Base-by-base conservation (phyloP, 2,113 vertebrate species). In the Ellobius talpinus region DNA sequence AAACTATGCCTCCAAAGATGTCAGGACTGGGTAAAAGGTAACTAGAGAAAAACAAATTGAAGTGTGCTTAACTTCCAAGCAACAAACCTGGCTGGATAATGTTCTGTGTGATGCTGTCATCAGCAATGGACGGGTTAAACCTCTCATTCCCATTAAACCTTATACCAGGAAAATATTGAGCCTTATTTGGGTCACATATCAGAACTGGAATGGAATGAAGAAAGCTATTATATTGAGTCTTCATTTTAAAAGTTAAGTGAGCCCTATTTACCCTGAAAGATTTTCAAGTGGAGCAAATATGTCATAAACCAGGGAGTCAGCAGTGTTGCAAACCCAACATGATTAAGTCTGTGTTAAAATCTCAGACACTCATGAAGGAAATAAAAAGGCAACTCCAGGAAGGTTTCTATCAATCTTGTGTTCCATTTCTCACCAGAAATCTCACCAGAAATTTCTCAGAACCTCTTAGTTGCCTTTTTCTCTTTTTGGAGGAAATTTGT, bases 241-340 rank as follows among this genome's bases (percentile, higher is more conserved):
- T 94, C 36, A 70, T 65, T 90, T 50, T 55, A 94, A 90, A 95
- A 87, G 36, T 33, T n/a, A 66, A 66, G 11, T 47, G 39, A 50
- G 42, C 1, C 65, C 11, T 68, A 33, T 68, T 50, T 31, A 45
- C 19, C 36, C 29, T 52, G 82, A 82, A 79, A 33, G 12, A 8
- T 77, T 95, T 95, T 91, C 58, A 88, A 94, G 65, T 77, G 19
- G 8, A 89, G 33, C 14, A 55, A 88, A 72, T 47, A 72, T 8
- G 9, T 76, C 55, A 7, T 29, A 8, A 86, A 89, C 77, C 12
- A 72, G 31, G 65, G 84, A 72, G 9, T 50, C 14, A 52, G 19
- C 87, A 70, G 65, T 29, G 33, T 74, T 63, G 12, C 9, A 73
- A 82, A 65, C 3, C 61, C 39, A 74, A 31, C 45, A 68, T 23